These are phyloP conservation scores for Neodiprion virginianus DNA, from an alignment of 1,140 invertebrate species.

Conservation along the genomic window DNA sequence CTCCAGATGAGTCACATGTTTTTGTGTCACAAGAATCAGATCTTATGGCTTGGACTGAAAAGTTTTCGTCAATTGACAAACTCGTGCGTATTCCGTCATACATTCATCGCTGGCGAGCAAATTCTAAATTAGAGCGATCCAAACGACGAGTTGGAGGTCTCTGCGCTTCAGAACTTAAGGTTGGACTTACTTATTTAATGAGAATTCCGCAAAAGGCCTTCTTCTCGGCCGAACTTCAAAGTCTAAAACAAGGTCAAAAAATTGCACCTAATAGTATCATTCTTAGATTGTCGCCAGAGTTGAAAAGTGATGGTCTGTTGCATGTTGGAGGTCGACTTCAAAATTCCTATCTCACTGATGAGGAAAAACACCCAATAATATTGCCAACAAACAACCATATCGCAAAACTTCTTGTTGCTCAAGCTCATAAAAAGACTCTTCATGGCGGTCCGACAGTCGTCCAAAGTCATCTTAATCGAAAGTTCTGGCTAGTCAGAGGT, in stretches of 20 bases:
- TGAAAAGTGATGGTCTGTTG: slow-evolving; percentile 29
- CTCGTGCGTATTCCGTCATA: background rate
- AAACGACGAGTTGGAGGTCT: background rate
- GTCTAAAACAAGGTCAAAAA: background rate
- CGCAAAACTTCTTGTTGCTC: slow-evolving; percentile 29
- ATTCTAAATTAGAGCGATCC: background rate
- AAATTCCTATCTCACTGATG: slow-evolving; percentile 26
- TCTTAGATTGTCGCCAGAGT: slow-evolving; percentile 30
- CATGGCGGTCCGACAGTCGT: slow-evolving; percentile 34
- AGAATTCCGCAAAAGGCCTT: background rate
- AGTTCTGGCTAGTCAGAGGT: slow-evolving; percentile 38
- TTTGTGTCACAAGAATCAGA: background rate
- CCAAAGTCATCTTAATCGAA: slow-evolving; percentile 26
- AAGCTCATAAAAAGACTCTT: slow-evolving; percentile 30
- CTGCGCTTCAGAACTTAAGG: background rate
- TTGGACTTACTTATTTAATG: background rate
- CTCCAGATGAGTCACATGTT: background rate
- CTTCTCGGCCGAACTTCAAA: background rate
- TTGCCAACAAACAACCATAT: slow-evolving; percentile 34
- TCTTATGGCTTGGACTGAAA: background rate
- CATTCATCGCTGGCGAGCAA: background rate
- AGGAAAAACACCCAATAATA: slow-evolving; percentile 37
- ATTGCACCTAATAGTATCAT: background rate
- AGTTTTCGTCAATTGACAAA: background rate
- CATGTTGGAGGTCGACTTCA: slow-evolving; percentile 38